Evolutionary conservation across 2,888 invertebrate genomes (phyloP).

Genomic region (Hypolimnas misippus): DNA sequence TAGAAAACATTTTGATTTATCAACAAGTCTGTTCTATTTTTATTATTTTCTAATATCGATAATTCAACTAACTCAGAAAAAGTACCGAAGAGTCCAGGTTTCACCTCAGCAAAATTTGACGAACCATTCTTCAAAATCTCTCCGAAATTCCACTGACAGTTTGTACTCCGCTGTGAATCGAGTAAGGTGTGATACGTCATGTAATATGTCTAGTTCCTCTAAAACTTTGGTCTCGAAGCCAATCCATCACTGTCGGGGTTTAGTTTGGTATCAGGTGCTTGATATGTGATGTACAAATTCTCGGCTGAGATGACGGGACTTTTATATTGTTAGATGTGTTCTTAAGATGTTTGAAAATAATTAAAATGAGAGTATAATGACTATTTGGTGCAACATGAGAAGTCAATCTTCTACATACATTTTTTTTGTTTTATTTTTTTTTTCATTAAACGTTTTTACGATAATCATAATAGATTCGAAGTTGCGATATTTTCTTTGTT

Average conservation of each 20-base stretch:
- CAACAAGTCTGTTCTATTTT: too few species aligned
- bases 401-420: too few species aligned
- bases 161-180: background rate
- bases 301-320: background rate
- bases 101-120: background rate
- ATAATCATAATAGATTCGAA: too few species aligned
- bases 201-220: slow-evolving; percentile 25
- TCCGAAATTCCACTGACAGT: slow-evolving; percentile 2
- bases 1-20: too few species aligned
- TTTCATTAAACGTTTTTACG: too few species aligned
- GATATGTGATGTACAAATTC: slow-evolving; percentile 1
- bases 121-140: slow-evolving; percentile 5
- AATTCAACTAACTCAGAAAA: too few species aligned
- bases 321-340: background rate
- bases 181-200: slow-evolving; percentile 15
- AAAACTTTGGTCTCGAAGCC: slow-evolving; percentile 18
- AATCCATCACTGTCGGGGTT: slow-evolving; percentile 24
- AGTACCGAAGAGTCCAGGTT: too few species aligned
- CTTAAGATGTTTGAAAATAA: background rate
- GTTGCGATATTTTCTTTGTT: too few species aligned
- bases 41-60: too few species aligned
- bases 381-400: too few species aligned
- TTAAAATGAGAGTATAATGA: too few species aligned
- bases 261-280: slow-evolving; percentile 13
- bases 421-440: too few species aligned